Base-by-base conservation (phyloP, 2,113 vertebrate genomes). In the Manacus vitellinus region DNA sequence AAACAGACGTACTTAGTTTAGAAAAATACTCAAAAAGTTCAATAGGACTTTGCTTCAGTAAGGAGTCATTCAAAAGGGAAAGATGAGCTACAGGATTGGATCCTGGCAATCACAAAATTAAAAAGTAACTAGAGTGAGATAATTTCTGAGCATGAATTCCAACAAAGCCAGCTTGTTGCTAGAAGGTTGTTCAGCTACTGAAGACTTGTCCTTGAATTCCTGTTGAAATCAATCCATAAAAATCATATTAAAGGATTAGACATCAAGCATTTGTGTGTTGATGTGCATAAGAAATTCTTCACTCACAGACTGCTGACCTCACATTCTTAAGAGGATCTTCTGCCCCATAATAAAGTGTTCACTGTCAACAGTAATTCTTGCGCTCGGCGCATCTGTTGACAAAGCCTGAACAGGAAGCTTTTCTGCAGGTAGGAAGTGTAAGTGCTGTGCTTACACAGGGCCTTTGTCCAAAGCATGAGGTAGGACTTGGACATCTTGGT, bases 161-260 rank as follows among this genome's bases (percentile, higher is more conserved):
- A 85, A 52, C 52, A 86, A 93, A 87, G 68, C 8, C 47, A 87
- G 55, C 47, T 86, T 77, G 62, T 68, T 84, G 67, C 70, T 77
- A 92, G 39, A 91, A 96, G 78, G 55, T 70, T 84, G 52, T 58
- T 95, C 86, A 76, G 72, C 90, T 93, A 82, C 83, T 83, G 63
- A 77, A 94, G 63, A 66, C 46, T 46, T 91, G 81, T 84, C 83
- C 67, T 92, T 72, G 84, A 75, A 89, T 79, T 92, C 81, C 75
- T 92, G 84, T 81, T 96, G 95, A 96, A 97, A 97, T 94, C 78
- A 91, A 93, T 94, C 95, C 95, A 96, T 95, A 94, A 97, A 98
- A 97, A 95, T 97, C 93, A 96, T 95, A 96, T 97, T 97, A 97
- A 97, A 93, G 94, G 95, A 97, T 97, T 96, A 96, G 68, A 75